Evolutionary conservation across 2,113 vertebrate species (phyloP), one percentile per base, ranked within the genome.

Genomic region (Hippocampus barbouri): DNA sequence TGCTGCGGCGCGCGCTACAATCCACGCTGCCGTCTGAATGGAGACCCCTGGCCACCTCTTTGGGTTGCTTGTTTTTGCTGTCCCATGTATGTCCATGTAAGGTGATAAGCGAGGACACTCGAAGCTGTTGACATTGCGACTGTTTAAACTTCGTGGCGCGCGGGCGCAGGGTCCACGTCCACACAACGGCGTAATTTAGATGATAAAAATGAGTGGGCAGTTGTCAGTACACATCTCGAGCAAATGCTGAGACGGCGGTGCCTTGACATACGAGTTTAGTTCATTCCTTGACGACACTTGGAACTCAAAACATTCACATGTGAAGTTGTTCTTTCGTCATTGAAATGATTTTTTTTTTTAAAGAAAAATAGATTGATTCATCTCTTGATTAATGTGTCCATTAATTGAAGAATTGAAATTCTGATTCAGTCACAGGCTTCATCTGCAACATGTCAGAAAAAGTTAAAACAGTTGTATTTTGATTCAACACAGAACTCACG

Each of bases 101-200:
- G 80, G 83, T 49, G 51, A 60, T 38, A 62, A 75, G 71, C 76
- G 73, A 62, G 77, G 77, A 54, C 71, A 78, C 74, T 80, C 74
- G 21, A 71, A 80, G 57, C 21, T 84, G 82, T 88, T 88, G 72
- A 86, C 77, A 54, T 81, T 65, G 74, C 60, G 70, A 68, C 72
- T 25, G 53, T 45, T 23, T 15, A 66, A 70, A 71, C 71, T 57
- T 67, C 61, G 49, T 83, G 56, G 72, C 47, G 14, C 34, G 43
- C 68, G 56, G 74, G 43, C 75, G 40, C 68, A 61, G 16, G 63
- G 53, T 54, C 68, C 49, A 38, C 8, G 53, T 38, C 41, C 68
- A 75, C 72, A 65, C 53, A 62, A 68, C 2, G 27, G 15, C 30
- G 8, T 62, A 12, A 5, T 38, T 62, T 10, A 38, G 15, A 62